Evolutionary conservation across 2,797 vertebrate species (phyloP).

Genomic region (Zonotrichia albicollis): DNA sequence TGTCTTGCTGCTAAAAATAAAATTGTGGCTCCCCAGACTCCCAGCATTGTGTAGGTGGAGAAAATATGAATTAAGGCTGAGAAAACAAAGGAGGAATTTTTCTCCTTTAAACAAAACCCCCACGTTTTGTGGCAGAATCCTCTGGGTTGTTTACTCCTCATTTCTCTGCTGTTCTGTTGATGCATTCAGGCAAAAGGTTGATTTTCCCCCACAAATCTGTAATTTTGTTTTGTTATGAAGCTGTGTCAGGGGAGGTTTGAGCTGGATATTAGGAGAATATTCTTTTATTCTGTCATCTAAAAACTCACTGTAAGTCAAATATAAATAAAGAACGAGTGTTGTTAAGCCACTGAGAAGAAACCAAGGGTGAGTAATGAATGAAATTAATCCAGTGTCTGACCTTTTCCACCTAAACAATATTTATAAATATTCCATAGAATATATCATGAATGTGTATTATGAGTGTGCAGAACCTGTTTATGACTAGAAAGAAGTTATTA

Average conservation of each 20-base stretch:
- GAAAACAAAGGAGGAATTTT: conserved; percentile 60
- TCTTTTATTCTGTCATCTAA: background rate
- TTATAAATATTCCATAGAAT: background rate
- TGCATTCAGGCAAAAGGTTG: background rate
- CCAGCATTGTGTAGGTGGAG: conserved; percentile 45
- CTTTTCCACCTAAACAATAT: background rate
- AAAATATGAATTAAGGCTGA: conserved; percentile 26
- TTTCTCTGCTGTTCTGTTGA: background rate
- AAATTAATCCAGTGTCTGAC: background rate
- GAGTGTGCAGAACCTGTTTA: background rate
- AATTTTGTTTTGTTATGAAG: background rate
- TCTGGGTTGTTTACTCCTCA: background rate
- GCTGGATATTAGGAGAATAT: background rate
- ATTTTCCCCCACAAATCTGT: background rate
- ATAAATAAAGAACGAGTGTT: background rate
- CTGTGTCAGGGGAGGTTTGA: background rate
- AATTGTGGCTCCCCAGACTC: background rate
- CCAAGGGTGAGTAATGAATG: background rate
- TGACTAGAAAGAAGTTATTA: background rate
- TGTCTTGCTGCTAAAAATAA: conserved; percentile 52
- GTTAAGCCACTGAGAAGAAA: background rate
- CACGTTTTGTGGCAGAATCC: background rate
- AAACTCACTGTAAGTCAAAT: background rate
- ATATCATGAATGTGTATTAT: background rate
- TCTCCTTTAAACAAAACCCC: conserved; percentile 32